Percentiles rank a stretch among this genome's conserved stretches.
Evolutionary conservation across 2,113 vertebrate species (phyloP).

Genomic region (Elanus axillaris): DNA sequence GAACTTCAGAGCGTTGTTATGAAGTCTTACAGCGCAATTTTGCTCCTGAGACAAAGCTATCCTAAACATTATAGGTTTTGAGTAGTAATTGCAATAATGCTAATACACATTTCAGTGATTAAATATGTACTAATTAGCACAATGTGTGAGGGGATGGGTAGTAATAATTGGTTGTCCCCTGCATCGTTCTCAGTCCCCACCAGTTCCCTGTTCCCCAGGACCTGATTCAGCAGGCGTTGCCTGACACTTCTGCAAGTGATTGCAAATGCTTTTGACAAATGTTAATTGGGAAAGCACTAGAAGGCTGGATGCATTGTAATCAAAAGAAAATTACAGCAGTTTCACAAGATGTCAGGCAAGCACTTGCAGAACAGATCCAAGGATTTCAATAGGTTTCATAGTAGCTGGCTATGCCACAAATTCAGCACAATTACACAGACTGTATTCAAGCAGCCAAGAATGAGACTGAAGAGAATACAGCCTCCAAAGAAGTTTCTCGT

Average conservation of each 20-base stretch:
- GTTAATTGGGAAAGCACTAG: constrained; percentile 82
- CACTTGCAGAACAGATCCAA: constrained; percentile 52
- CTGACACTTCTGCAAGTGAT: constrained; percentile 62
- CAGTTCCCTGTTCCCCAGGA: neutral
- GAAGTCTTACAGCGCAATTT: constrained; percentile 39
- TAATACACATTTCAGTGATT: constrained; percentile 63
- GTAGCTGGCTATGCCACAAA: constrained; percentile 25
- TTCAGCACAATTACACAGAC: constrained; percentile 33
- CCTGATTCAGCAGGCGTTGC: constrained; percentile 40
- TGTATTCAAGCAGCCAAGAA: constrained; percentile 45
- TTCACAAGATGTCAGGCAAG: constrained; percentile 76
- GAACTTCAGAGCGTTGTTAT: neutral
- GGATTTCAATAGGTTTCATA: constrained; percentile 42
- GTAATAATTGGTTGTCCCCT: constrained; percentile 5
- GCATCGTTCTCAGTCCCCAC: neutral
- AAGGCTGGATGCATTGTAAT: constrained; percentile 74
- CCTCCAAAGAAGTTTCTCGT: constrained; percentile 4
- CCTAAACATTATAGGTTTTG: constrained; percentile 1
- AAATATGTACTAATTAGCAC: constrained; percentile 68
- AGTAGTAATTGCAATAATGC: constrained; percentile 65
- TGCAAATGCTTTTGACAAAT: constrained; percentile 79
- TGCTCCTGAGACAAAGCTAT: constrained; percentile 61
- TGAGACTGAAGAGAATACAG: constrained; percentile 48
- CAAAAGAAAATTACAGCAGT: constrained; percentile 75
- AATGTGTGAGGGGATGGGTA: constrained; percentile 55